phyloP scores from a whole-genome alignment of 2,888 invertebrate species.

The Ophion ventricosus region DNA sequence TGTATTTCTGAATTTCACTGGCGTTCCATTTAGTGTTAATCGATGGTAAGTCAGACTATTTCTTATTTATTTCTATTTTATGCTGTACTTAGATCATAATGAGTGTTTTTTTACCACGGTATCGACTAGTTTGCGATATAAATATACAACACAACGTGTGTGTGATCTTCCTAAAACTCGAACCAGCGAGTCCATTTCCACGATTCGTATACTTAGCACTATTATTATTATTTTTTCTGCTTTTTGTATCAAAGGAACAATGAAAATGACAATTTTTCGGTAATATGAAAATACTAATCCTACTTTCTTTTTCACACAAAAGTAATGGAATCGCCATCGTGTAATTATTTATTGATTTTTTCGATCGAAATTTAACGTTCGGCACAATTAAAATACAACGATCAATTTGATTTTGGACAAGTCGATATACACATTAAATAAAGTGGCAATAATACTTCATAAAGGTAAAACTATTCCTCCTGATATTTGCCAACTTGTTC shows the following conservation, averaged over 20 bases:
- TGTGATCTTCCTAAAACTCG: constrained; percentile 41
- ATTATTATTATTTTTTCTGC: neutral
- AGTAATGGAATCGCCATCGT: neutral
- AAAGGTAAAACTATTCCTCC: too few relatives aligned
- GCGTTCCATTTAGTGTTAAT: constrained; percentile 23
- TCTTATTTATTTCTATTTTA: constrained; percentile 15
- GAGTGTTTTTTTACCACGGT: constrained; percentile 1
- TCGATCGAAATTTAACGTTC: neutral
- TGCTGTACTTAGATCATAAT: constrained; percentile 9
- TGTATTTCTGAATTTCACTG: constrained; percentile 10
- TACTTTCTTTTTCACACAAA: neutral
- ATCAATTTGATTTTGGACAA: neutral
- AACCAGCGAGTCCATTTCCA: constrained; percentile 42
- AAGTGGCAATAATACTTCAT: too few relatives aligned
- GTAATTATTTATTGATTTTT: neutral
- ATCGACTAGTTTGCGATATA: constrained; percentile 29
- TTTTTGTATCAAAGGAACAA: neutral
- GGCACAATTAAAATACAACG: neutral
- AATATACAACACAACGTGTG: constrained; percentile 34
- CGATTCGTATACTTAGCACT: constrained; percentile 3
- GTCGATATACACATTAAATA: too few relatives aligned
- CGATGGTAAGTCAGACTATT: constrained; percentile 15
- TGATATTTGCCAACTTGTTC: neutral
- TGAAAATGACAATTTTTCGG: neutral
- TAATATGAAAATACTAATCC: neutral